These are phyloP conservation scores for Agraylea sexmaculata DNA, from an alignment of 1,140 invertebrate species.

Conservation along the genomic window DNA sequence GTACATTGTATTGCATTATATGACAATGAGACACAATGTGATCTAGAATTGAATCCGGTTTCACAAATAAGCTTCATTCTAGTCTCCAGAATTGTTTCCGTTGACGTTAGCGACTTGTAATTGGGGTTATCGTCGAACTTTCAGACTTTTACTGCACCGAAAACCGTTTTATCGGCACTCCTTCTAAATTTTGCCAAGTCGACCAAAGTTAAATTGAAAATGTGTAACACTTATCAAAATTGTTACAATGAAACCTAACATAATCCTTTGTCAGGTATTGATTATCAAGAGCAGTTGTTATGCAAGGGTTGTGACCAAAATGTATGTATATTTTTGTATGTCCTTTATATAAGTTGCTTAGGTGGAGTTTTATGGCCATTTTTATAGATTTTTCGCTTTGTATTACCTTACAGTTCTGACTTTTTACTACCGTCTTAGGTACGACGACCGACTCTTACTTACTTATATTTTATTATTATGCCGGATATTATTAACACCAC, in stretches of 20 bases:
- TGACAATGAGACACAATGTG: no score
- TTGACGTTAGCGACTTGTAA: constrained; percentile 4
- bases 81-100: constrained; percentile 3
- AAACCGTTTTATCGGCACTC: no score
- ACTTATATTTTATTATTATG: constrained; percentile 2
- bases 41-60: no score
- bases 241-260: not conserved
- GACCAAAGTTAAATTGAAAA: not conserved
- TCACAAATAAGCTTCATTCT: not conserved
- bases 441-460: not conserved
- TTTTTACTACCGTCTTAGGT: constrained; percentile 13
- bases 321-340: constrained; percentile 9
- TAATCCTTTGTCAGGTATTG: not conserved
- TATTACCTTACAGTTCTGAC: constrained; percentile 18
- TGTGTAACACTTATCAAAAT: not conserved
- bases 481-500: not conserved
- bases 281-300: not conserved
- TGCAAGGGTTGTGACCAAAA: not conserved
- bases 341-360: constrained; percentile 13
- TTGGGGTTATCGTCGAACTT: not conserved
- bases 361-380: constrained; percentile 12
- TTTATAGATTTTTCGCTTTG: constrained; percentile 20
- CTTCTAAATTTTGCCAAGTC: constrained; percentile 3
- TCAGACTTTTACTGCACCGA: not conserved
- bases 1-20: no score